phyloP scores from a whole-genome alignment of 2,797 vertebrate species.

The Epinephelus coioides region DNA sequence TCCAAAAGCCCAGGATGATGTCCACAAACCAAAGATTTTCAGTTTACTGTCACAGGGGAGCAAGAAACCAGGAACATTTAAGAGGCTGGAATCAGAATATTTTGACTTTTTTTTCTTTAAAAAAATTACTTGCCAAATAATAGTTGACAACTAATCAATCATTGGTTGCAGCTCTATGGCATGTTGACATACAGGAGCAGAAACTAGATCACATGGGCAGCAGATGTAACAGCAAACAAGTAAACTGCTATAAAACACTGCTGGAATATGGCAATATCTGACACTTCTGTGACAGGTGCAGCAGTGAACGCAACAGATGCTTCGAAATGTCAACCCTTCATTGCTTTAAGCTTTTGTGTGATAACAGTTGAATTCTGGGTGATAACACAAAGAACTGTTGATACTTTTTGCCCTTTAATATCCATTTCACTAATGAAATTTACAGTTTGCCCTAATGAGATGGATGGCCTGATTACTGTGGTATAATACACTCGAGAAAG shows the following conservation, averaged over 20 bases:
- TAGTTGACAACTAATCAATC: too few species aligned
- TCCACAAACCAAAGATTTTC: too few species aligned
- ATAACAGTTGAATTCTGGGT: background rate
- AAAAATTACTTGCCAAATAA: too few species aligned
- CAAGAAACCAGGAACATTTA: too few species aligned
- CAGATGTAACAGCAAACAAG: background rate
- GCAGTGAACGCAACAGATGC: background rate
- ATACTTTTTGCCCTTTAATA: conserved; percentile 14
- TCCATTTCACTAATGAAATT: conserved; percentile 29
- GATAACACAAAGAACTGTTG: background rate
- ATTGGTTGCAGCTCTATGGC: background rate
- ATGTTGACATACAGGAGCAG: background rate
- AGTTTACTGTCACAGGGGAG: too few species aligned
- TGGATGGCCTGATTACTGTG: conserved; percentile 60
- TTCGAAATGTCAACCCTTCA: background rate
- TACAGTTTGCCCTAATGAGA: conserved; percentile 21
- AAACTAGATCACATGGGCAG: background rate
- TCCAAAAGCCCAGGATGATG: too few species aligned
- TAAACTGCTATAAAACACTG: too few species aligned
- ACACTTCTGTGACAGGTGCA: background rate
- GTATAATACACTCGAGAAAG: conserved; percentile 30
- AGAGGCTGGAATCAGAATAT: too few species aligned
- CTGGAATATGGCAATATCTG: background rate
- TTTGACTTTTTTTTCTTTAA: too few species aligned
- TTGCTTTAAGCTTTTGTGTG: background rate